A percentile compares a stretch with the other conserved stretches of the same genome.
Conservation (phyloP, 37 sponge, comb jelly and placozoan genomes). For the Ianthella basta region DNA sequence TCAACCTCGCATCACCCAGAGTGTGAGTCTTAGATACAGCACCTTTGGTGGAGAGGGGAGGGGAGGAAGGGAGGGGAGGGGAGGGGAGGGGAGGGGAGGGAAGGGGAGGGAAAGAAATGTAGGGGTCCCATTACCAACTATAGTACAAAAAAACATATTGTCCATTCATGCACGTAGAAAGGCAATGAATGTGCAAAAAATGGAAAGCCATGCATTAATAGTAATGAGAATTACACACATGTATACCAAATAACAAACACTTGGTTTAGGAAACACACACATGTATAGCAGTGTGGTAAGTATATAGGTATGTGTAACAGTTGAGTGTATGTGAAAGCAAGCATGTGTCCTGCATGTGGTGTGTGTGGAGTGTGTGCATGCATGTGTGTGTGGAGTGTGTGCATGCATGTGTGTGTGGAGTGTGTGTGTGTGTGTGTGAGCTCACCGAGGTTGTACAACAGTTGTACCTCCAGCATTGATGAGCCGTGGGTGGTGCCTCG, state of each 20-base stretch:
- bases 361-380: conserved; percentile 12
- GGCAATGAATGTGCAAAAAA: too few relatives aligned
- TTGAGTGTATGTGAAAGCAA: conserved; percentile 14
- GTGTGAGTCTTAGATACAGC: neutral
- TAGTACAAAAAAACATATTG: too few relatives aligned
- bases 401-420: conserved; percentile 25
- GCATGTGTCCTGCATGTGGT: too few relatives aligned
- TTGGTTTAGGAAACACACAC: too few relatives aligned
- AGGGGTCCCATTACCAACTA: too few relatives aligned
- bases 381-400: conserved; percentile 26
- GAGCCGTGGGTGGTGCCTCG: neutral
- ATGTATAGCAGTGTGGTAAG: neutral
- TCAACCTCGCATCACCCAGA: neutral
- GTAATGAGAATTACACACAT: too few relatives aligned
- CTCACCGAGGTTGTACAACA: conserved; percentile 16
- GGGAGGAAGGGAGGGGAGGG: neutral
- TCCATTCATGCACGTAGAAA: too few relatives aligned
- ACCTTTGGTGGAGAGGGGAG: neutral
- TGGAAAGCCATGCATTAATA: too few relatives aligned
- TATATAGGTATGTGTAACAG: neutral
- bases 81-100: neutral
- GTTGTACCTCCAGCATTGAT: conserved; percentile 1
- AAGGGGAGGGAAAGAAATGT: too few relatives aligned
- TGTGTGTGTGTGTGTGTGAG: conserved; percentile 26
- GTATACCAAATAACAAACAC: too few relatives aligned